Conservation (phyloP, 2,113 vertebrate species). For the Prinia subflava region DNA sequence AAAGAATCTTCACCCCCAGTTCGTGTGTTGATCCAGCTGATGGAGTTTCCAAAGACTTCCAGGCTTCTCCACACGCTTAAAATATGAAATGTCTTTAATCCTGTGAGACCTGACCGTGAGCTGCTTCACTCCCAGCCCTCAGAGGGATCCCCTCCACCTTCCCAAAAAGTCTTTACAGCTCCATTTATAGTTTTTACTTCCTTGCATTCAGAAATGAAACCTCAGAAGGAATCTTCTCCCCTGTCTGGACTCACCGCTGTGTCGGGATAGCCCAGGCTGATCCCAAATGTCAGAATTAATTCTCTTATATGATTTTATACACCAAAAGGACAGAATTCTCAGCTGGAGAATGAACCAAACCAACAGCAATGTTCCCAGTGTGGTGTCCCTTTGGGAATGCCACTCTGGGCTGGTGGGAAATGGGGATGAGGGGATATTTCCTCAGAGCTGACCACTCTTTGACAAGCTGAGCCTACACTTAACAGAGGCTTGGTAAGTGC, state of each 20-base stretch:
- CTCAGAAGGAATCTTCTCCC: neutral
- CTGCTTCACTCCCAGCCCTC: neutral
- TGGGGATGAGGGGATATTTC: neutral
- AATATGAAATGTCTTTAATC: neutral
- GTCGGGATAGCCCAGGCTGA: neutral
- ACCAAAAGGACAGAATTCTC: neutral
- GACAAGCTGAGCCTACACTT: conserved; percentile 3
- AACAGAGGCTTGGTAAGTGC: conserved; percentile 15
- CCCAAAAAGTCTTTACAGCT: neutral
- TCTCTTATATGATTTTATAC: neutral
- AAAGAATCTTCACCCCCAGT: neutral
- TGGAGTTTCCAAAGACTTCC: neutral
- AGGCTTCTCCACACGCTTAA: neutral
- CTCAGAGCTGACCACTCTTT: neutral
- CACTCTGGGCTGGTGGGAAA: neutral
- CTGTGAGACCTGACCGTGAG: neutral
- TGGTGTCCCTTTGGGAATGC: neutral
- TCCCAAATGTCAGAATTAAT: neutral
- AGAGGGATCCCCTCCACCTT: neutral
- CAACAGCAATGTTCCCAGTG: neutral
- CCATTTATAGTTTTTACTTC: neutral
- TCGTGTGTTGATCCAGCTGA: accelerated
- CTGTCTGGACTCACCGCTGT: neutral
- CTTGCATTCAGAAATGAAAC: neutral
- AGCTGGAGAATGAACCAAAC: neutral